Base-by-base conservation (phyloP, 2,888 invertebrate genomes). In the Dryococelus australis region DNA sequence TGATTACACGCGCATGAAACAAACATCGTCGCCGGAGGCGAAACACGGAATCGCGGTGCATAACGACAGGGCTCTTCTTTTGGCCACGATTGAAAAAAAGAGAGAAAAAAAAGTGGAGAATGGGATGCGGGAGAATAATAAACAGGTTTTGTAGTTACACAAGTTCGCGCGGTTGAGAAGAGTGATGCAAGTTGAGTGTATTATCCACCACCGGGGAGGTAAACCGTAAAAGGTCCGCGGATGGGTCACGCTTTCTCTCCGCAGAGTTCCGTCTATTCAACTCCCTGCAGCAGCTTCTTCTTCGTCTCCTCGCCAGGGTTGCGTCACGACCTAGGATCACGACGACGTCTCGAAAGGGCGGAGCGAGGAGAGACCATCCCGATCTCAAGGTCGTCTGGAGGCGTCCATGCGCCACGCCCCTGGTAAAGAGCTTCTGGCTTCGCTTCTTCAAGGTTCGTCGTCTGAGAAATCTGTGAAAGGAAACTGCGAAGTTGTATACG, bases 161-260 rank as follows among this genome's bases (percentile, higher is more conserved):
- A n/a, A 65, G 65, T 65, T 65, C 2, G 65, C 65, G 65, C 65
- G 65, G 65, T 65, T 65, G n/a, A 65, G n/a, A 0, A 0, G 65
- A 20, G 65, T 65, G 65, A 65, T 65, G 65, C 65, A 65, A 65
- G 65, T 20, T 20, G 65, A 65, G 65, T 65, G 65, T 65, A 65
- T 65, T 65, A 65, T 8, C 51, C 51, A 20, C 65, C 65, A 3
- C 24, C 65, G 65, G 24, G 24, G 65, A 65, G 65, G 65, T n/a
- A 65, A 65, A 65, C 65, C 65, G 65, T 65, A 65, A 65, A 65
- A 65, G 65, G 65, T 65, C n/a, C n/a, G 24, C n/a, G 24, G 65
- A 6, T n/a, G 65, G 65, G 65, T 20, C 65, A n/a, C 65, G 65
- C 65, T 65, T 65, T 65, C 65, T 65, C 65, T 47, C 47, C 10